phyloP scores from a whole-genome alignment of 2,888 invertebrate species.

The Sarcophaga caerulescens region DNA sequence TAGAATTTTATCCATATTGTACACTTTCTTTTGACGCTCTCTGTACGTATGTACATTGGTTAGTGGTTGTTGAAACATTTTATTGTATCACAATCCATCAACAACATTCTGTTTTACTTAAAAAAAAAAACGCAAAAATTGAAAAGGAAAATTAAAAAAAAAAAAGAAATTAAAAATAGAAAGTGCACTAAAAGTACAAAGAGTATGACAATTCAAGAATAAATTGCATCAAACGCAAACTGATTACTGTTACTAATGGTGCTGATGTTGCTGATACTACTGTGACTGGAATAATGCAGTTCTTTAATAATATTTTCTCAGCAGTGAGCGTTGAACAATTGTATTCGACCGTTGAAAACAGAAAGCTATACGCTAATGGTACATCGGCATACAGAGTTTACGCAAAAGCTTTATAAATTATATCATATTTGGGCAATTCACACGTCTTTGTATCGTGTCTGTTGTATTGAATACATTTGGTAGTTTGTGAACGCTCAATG shows the following conservation, averaged over 20 bases:
- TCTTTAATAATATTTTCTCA: background rate
- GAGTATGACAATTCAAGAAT: constrained; percentile 40
- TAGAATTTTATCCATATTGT: too few species aligned
- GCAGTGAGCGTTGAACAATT: background rate
- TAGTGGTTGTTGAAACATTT: constrained; percentile 36
- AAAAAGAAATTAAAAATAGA: constrained; percentile 26
- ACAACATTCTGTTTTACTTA: constrained; percentile 40
- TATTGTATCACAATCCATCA: constrained; percentile 39
- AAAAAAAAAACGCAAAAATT: background rate
- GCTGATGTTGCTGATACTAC: background rate
- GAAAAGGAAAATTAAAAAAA: background rate
- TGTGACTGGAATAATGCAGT: constrained; percentile 34
- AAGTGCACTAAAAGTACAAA: constrained; percentile 15
- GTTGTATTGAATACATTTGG: too few species aligned
- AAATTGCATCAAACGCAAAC: constrained; percentile 65
- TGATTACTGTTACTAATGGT: constrained; percentile 34
- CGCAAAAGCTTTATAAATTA: too few species aligned
- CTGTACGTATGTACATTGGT: too few species aligned
- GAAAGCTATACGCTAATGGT: too few species aligned
- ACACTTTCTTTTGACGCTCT: too few species aligned
- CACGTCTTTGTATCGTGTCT: too few species aligned
- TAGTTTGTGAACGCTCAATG: too few species aligned
- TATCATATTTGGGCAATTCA: too few species aligned
- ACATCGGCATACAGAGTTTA: too few species aligned
- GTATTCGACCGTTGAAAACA: too few species aligned